phyloP scores from a whole-genome alignment of 2,888 invertebrate genomes.

The Hyposoter didymator region DNA sequence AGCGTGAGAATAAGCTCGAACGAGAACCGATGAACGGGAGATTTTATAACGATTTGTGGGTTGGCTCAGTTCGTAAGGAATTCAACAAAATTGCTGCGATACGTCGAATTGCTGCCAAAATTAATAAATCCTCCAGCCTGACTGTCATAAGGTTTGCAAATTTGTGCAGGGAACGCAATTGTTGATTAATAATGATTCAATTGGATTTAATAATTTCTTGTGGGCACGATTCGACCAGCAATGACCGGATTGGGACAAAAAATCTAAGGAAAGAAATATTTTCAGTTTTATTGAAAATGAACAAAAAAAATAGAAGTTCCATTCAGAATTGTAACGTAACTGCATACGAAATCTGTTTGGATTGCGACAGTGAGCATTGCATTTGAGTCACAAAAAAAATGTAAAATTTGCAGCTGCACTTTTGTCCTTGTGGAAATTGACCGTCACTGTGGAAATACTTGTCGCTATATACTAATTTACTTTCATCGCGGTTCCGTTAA shows the following conservation, averaged over 20 bases:
- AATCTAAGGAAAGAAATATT: background rate
- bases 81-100: background rate
- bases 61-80: background rate
- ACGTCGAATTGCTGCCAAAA: background rate
- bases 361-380: background rate
- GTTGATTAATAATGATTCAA: too few species aligned
- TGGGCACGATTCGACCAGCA: background rate
- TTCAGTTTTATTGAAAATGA: background rate
- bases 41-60: background rate
- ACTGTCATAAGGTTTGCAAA: background rate
- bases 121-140: background rate
- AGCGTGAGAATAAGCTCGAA: constrained; percentile 25
- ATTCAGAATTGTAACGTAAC: background rate
- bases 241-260: background rate
- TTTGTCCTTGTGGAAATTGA: background rate
- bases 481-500: constrained; percentile 82
- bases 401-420: background rate
- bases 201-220: background rate
- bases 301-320: background rate
- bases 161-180: too few species aligned
- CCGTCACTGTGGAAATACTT: background rate
- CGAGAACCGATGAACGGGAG: background rate
- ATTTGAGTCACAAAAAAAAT: background rate
- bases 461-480: constrained; percentile 75
- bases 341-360: background rate